Evolutionary conservation across 2,797 vertebrate genomes (phyloP), one percentile per base, ranked within the genome.

Genomic region (Argyrosomus regius): DNA sequence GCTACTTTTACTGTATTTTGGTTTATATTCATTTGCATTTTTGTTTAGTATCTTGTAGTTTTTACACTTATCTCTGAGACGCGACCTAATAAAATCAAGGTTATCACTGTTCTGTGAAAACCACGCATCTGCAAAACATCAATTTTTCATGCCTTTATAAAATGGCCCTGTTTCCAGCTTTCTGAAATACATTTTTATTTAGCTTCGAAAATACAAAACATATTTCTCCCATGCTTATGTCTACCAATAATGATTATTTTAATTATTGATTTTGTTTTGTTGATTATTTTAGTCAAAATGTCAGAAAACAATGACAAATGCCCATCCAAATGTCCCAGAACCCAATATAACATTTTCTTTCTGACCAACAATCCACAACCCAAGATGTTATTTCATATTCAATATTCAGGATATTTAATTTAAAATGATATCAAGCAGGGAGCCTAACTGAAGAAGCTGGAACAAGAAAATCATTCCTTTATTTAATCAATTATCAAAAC

Each of bases 271-370:
- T 6, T 39, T 39, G 2, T 20, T 26, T 24, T 1, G 5, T 54
- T 39, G 46, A 53, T 39, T 74, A 1, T 71, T 59, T 63, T 28
- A 24, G 28, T 65, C 50, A 74, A 43, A 58, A 46, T 10, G 8
- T 3, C 11, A 26, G 39, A 48, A 35, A 13, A 57, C 4, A 11
- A 11, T 12, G 16, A 67, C 2, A n/a, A 52, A 54, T 50, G 7
- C 4, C 13, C 0, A 18, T n/a, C 16, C 1, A 58, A 41, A 41
- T 39, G 26, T 4, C 28, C n/a, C 17, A 46, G n/a, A 6, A 24
- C 6, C 6, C 5, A n/a, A 9, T n/a, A 4, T n/a, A 39, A 35
- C 1, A 1, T 56, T 54, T 35, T 24, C 8, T 39, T 5, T 61
- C 1, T 7, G 8, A 46, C 17, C 12, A 62, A 46, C 11, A 31